Conservation (phyloP, 2,113 vertebrate species). For the Natator depressus region DNA sequence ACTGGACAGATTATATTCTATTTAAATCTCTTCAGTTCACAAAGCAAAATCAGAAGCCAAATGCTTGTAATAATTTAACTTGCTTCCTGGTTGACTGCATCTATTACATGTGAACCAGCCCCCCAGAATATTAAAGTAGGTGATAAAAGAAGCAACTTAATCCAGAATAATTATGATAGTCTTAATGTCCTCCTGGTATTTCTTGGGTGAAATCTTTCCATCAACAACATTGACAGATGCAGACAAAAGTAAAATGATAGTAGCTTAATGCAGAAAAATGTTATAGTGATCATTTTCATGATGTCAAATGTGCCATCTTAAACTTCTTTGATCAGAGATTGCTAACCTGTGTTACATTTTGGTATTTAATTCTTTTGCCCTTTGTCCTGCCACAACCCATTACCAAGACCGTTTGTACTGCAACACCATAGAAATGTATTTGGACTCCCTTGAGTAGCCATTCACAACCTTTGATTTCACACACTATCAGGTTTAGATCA, state of each 20-base stretch:
- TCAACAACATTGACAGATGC: constrained; percentile 12
- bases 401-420: constrained; percentile 64
- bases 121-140: not conserved
- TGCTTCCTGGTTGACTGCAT: not conserved
- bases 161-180: not conserved
- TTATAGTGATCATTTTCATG: constrained; percentile 8
- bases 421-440: constrained; percentile 57
- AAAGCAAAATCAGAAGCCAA: not conserved
- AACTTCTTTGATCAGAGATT: constrained; percentile 11
- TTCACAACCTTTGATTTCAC: constrained; percentile 75
- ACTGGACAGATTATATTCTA: not conserved
- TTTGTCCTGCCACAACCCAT: constrained; percentile 67
- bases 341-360: not conserved
- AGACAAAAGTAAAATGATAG: constrained; percentile 21
- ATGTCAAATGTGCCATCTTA: not conserved
- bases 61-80: not conserved
- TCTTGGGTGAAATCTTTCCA: constrained; percentile 12
- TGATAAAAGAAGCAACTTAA: constrained; percentile 4
- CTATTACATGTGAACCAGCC: not conserved
- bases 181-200: not conserved
- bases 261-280: not conserved
- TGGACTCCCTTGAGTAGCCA: constrained; percentile 62
- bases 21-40: not conserved
- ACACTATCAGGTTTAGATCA: constrained; percentile 70
- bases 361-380: constrained; percentile 37